A percentile compares a stretch with the other conserved stretches of the same genome.
Conservation (phyloP, 2,113 vertebrate species). For the Apodemus speciosus region DNA sequence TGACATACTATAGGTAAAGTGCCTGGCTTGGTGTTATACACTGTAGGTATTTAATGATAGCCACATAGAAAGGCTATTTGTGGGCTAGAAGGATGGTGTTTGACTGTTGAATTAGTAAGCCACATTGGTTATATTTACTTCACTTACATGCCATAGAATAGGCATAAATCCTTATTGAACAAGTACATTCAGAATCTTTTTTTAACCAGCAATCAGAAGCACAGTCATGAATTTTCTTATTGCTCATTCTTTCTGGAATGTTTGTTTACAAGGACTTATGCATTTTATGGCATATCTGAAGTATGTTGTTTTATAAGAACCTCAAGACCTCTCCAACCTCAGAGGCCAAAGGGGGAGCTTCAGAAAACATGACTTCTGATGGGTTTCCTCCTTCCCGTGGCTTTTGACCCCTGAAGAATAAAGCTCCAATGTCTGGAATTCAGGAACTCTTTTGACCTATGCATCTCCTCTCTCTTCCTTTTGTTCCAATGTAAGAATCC, state of each 20-base stretch:
- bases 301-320: neutral
- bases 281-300: conserved; percentile 35
- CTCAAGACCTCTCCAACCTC: neutral
- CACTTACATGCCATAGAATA: conserved; percentile 34
- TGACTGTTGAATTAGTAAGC: neutral
- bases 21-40: neutral
- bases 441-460: neutral
- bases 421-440: conserved; percentile 34
- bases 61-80: conserved; percentile 23
- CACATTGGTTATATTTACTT: conserved; percentile 33
- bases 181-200: neutral
- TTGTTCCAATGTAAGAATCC: neutral
- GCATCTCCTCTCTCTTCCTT: neutral
- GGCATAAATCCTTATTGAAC: conserved; percentile 35
- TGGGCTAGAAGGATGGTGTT: neutral
- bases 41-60: neutral
- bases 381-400: neutral
- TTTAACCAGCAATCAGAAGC: conserved; percentile 8
- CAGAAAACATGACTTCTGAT: conserved; percentile 21
- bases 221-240: conserved; percentile 39
- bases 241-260: conserved; percentile 52
- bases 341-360: conserved; percentile 2
- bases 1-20: neutral
- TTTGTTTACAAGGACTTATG: conserved; percentile 38
- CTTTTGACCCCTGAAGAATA: neutral